These are phyloP conservation scores for Gastrophryne carolinensis DNA, from an alignment of 2,797 vertebrate genomes.

Conservation along the genomic window DNA sequence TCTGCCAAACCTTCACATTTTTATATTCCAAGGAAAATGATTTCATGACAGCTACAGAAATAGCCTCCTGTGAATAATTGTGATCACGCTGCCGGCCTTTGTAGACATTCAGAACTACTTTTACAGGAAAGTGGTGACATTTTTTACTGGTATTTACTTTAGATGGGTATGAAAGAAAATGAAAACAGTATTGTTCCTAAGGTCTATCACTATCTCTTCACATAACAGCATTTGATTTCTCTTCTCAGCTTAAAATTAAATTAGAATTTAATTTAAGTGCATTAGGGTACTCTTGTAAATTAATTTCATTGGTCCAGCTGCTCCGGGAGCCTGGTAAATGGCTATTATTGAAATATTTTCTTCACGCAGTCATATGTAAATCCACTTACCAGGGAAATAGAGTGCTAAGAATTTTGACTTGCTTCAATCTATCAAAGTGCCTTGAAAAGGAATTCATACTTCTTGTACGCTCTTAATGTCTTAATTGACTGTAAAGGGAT, in stretches of 20 bases:
- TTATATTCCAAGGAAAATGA: too few species aligned
- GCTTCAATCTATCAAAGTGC: neutral
- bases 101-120: too few species aligned
- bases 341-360: neutral
- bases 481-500: too few species aligned
- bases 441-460: neutral
- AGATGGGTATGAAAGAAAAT: too few species aligned
- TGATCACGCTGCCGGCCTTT: too few species aligned
- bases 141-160: too few species aligned
- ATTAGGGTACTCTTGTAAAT: constrained; percentile 32
- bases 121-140: too few species aligned
- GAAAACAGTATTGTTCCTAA: too few species aligned
- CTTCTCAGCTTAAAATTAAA: constrained; percentile 8
- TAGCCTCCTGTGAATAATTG: too few species aligned
- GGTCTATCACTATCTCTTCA: neutral
- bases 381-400: neutral
- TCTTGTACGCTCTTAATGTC: too few species aligned
- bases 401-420: neutral
- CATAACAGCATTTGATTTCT: neutral
- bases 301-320: constrained; percentile 25
- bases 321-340: neutral
- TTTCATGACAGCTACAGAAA: too few species aligned
- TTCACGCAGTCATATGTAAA: neutral
- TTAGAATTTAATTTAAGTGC: constrained; percentile 23
- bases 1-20: too few species aligned